Evolutionary conservation across 1,140 invertebrate genomes (phyloP).

Genomic region (Neelides sp.): DNA sequence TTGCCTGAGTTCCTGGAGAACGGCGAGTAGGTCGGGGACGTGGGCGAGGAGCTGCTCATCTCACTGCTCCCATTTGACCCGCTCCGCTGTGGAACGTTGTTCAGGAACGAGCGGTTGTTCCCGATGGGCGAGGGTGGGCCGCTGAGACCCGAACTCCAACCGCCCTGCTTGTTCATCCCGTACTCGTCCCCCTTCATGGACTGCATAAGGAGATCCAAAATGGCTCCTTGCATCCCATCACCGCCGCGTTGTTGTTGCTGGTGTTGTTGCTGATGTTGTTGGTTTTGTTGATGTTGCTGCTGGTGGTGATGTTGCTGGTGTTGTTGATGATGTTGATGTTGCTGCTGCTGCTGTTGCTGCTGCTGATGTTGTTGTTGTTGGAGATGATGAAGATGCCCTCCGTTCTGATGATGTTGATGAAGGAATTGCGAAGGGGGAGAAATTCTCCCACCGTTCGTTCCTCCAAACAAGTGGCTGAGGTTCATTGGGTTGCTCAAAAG

Average conservation of each 20-base stretch:
- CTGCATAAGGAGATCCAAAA: conserved; percentile 30
- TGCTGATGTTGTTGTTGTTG: conserved; percentile 7
- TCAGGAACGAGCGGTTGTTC: conserved; percentile 22
- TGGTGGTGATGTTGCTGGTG: conserved; percentile 3
- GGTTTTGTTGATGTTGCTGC: conserved; percentile 4
- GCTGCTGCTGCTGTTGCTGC: conserved; percentile 3
- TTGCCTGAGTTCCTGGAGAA: conserved; percentile 23
- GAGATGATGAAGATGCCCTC: neutral
- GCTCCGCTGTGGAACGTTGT: conserved; percentile 26
- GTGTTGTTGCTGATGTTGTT: conserved; percentile 1
- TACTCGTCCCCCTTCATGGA: conserved; percentile 28
- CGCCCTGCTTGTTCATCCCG: conserved; percentile 14
- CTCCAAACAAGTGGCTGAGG: conserved; percentile 34
- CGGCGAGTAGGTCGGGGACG: conserved; percentile 27
- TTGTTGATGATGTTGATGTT: conserved; percentile 25
- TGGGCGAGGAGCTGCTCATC: conserved; percentile 28
- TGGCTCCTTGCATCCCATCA: conserved; percentile 20
- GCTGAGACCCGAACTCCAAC: conserved; percentile 28
- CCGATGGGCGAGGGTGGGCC: conserved; percentile 30
- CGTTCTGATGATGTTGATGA: conserved; percentile 6
- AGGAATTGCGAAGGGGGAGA: conserved; percentile 6
- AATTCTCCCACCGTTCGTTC: conserved; percentile 9
- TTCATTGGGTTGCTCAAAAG: conserved; percentile 35
- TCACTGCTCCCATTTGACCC: conserved; percentile 31
- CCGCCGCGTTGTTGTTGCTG: neutral